phyloP scores from a whole-genome alignment of 2,888 invertebrate species.

The Metalampra italica region DNA sequence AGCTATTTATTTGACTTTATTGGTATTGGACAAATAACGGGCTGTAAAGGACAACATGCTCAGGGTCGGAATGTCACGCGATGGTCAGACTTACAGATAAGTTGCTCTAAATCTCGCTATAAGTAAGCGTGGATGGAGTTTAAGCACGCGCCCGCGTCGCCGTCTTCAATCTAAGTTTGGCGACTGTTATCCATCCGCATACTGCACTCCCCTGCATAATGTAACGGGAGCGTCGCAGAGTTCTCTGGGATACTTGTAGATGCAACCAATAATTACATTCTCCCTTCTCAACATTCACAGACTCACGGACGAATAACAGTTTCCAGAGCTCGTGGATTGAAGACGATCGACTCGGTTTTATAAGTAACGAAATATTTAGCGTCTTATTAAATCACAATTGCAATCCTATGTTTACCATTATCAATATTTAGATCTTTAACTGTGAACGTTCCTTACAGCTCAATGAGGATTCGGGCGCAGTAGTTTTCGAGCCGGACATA shows the following conservation, averaged over 20 bases:
- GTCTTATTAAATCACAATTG: too few species aligned
- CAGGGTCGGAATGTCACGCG: background rate
- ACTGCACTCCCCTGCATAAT: slow-evolving; percentile 71
- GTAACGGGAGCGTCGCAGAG: slow-evolving; percentile 59
- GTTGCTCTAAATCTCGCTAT: slow-evolving; percentile 64
- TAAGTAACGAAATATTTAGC: too few species aligned
- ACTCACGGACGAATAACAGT: background rate
- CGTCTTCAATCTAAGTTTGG: slow-evolving; percentile 76
- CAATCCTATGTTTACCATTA: too few species aligned
- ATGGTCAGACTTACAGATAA: slow-evolving; percentile 21
- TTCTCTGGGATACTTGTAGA: slow-evolving; percentile 44
- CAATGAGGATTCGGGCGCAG: too few species aligned
- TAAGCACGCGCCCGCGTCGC: slow-evolving; percentile 68
- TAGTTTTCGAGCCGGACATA: too few species aligned
- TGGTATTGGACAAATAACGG: background rate
- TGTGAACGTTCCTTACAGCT: too few species aligned
- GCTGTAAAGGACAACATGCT: background rate
- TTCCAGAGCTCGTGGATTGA: too few species aligned
- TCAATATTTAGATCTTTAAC: too few species aligned
- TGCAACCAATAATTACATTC: slow-evolving; percentile 57
- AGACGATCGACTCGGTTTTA: too few species aligned
- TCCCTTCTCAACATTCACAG: slow-evolving; percentile 29
- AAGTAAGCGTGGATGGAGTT: slow-evolving; percentile 64
- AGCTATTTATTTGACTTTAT: too few species aligned
- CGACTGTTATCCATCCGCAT: slow-evolving; percentile 56